A percentile compares a stretch with the other conserved stretches of the same genome.
Conservation (phyloP, 1,140 invertebrate genomes). For the Aphis craccivora region DNA sequence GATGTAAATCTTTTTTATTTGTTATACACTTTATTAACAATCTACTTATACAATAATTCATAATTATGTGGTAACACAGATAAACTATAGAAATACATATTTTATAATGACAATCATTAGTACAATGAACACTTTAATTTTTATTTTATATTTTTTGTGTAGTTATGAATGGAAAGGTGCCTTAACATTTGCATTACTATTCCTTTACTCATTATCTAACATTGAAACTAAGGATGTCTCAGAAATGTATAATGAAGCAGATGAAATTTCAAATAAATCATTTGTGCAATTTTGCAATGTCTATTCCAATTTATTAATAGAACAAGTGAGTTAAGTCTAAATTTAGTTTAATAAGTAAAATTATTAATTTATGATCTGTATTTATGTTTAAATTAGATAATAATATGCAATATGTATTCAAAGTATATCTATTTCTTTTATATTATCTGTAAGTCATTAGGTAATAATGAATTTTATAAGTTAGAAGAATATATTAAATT, state of each 20-base stretch:
- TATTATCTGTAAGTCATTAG: too few species aligned
- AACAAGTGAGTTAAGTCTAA: constrained; percentile 40
- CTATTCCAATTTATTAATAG: constrained; percentile 31
- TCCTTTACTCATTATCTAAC: constrained; percentile 24
- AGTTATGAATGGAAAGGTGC: constrained; percentile 49
- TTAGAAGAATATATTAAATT: too few species aligned
- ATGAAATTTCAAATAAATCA: constrained; percentile 50
- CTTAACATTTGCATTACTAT: constrained; percentile 34
- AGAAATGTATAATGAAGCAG: constrained; percentile 15
- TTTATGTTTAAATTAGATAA: neutral
- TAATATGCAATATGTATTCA: neutral
- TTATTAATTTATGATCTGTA: neutral
- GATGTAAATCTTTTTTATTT: neutral
- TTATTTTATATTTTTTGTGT: neutral
- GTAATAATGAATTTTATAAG: too few species aligned
- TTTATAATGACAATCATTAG: neutral
- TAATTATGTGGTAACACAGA: too few species aligned
- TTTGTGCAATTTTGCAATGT: constrained; percentile 42
- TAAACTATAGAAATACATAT: neutral
- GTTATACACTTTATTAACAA: neutral
- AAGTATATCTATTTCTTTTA: neutral
- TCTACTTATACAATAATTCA: neutral
- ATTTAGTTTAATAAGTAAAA: neutral
- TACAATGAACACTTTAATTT: neutral
- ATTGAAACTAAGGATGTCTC: constrained; percentile 34